phyloP scores from a whole-genome alignment of 2,797 vertebrate genomes.

The Tolypeutes matacus region DNA sequence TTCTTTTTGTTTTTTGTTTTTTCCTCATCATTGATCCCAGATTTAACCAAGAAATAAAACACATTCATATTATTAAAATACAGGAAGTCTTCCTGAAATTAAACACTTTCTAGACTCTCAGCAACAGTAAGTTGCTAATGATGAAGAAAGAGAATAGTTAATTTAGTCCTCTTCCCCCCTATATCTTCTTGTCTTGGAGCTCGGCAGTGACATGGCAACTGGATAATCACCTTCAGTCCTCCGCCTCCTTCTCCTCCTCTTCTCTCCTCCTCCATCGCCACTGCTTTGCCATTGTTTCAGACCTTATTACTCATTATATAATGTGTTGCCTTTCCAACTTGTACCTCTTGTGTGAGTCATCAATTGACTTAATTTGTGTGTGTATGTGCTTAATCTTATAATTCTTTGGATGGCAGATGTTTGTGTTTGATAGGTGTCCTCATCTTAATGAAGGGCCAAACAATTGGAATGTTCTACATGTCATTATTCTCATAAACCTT shows the following conservation, averaged over 20 bases:
- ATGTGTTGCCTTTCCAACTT: constrained; percentile 54
- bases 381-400: constrained; percentile 68
- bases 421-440: constrained; percentile 69
- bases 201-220: background rate
- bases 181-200: background rate
- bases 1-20: background rate
- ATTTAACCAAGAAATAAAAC: background rate
- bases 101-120: constrained; percentile 59
- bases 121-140: constrained; percentile 54
- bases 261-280: constrained; percentile 55
- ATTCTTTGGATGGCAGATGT: background rate
- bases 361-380: constrained; percentile 71
- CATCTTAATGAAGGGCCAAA: constrained; percentile 6
- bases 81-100: constrained; percentile 29
- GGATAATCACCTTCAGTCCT: constrained; percentile 66
- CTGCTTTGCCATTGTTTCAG: constrained; percentile 64
- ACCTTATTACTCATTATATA: constrained; percentile 59
- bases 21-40: background rate
- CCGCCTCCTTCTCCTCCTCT: constrained; percentile 59
- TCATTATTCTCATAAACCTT: background rate
- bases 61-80: background rate
- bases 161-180: constrained; percentile 38
- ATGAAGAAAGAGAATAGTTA: background rate
- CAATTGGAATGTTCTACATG: background rate
- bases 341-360: constrained; percentile 74